These are phyloP conservation scores for Omphaloscelis lunosa DNA, from an alignment of 2,888 invertebrate genomes.

Conservation along the genomic window DNA sequence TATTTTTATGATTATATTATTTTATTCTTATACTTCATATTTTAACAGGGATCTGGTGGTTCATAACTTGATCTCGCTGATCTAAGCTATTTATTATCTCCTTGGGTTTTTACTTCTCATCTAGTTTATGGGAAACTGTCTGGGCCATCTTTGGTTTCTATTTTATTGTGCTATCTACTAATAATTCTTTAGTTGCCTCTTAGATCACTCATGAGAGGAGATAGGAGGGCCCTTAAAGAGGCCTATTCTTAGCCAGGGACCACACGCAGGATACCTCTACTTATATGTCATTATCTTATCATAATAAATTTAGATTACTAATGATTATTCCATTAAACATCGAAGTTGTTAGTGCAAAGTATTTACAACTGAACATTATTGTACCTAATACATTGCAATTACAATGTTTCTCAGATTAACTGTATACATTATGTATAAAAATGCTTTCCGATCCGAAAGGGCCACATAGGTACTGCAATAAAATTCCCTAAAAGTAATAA, in stretches of 20 bases:
- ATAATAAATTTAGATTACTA: slow-evolving; percentile 17
- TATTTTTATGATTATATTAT: slow-evolving; percentile 13
- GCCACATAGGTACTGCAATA: too few relatives aligned
- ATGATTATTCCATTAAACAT: slow-evolving; percentile 12
- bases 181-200: slow-evolving; percentile 7
- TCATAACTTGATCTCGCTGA: not conserved
- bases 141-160: not conserved
- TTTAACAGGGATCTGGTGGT: not conserved
- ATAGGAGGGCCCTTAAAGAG: not conserved
- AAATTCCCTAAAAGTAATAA: too few relatives aligned
- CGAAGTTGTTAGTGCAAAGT: not conserved
- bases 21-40: not conserved
- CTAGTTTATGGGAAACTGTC: not conserved
- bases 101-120: not conserved
- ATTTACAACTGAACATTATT: not conserved
- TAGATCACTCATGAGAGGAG: not conserved
- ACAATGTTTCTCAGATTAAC: slow-evolving; percentile 14
- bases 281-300: slow-evolving; percentile 2
- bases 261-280: slow-evolving; percentile 21
- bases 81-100: not conserved
- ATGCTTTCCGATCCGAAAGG: too few relatives aligned
- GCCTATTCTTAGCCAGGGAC: slow-evolving; percentile 17
- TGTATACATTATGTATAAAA: not conserved
- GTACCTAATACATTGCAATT: slow-evolving; percentile 14
- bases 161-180: slow-evolving; percentile 2